phyloP scores from a whole-genome alignment of 2,888 invertebrate species.

The Rhopalosiphum nymphaeae region DNA sequence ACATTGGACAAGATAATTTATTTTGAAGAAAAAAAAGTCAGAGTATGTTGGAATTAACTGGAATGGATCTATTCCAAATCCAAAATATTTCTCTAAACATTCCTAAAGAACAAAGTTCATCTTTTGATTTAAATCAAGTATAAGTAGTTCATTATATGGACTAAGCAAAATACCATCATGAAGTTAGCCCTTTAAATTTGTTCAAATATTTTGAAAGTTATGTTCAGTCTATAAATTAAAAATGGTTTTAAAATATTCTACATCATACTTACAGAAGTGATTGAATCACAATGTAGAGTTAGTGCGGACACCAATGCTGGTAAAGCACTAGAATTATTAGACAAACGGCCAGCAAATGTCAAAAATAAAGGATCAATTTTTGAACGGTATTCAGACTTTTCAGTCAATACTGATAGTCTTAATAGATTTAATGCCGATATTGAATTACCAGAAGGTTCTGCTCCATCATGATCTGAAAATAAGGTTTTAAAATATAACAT shows the following conservation, averaged over 20 bases:
- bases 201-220: too few species aligned
- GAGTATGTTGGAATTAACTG: too few species aligned
- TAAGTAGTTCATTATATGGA: too few species aligned
- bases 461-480: slow-evolving; percentile 88
- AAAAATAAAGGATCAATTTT: slow-evolving; percentile 76
- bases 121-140: too few species aligned
- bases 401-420: slow-evolving; percentile 80
- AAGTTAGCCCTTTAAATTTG: too few species aligned
- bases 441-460: slow-evolving; percentile 94
- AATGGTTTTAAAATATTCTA: slow-evolving; percentile 28
- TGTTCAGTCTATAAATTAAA: slow-evolving; percentile 22
- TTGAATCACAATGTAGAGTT: slow-evolving; percentile 78
- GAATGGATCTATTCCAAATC: too few species aligned
- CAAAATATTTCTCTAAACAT: too few species aligned
- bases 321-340: slow-evolving; percentile 77
- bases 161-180: too few species aligned
- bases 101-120: too few species aligned
- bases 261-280: slow-evolving; percentile 77
- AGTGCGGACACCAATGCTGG: slow-evolving; percentile 84
- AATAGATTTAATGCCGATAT: slow-evolving; percentile 86
- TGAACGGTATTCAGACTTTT: slow-evolving; percentile 72
- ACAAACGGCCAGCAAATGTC: slow-evolving; percentile 76
- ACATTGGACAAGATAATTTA: too few species aligned
- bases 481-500: neutral
- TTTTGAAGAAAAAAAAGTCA: too few species aligned